Evolutionary conservation across 37 sponge, comb jelly and placozoan species (phyloP), one percentile per base, ranked within the genome.

Genomic region (Theonella swinhoei): DNA sequence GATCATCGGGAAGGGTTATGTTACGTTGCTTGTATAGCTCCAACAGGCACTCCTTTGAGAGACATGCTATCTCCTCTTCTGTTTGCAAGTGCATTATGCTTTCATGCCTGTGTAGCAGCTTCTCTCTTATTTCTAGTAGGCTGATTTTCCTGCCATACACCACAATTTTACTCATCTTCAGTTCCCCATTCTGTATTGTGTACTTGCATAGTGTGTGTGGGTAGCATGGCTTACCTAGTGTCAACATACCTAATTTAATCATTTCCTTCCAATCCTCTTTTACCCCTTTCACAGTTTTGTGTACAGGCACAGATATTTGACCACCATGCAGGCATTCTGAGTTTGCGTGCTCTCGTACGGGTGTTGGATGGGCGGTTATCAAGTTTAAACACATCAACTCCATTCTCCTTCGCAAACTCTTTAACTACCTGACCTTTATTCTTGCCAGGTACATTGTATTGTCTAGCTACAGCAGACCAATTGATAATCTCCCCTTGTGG

Each of bases 111-210:
- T 66, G 54, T 22, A 84, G 61, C 20, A 84, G 42, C 19, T 85
- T 74, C 61, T 77, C 17, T 60, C 85, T n/a, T 23, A 84, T n/a
- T 25, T 84, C 84, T 19, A 75, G 38, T 34, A 84, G 76, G 25
- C 75, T 64, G 25, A 84, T 74, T 37, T 85, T 85, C 42, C 78
- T 62, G 5, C 85, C 78, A 59, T 76, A 71, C 28, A 82, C 63
- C 39, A 62, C 62, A 35, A n/a, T 82, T 36, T 82, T 28, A 22
- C 32, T 54, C 34, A 24, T 22, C 42, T 54, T 19, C 39, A 82
- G 24, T 72, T 63, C 29, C 29, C 82, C 82, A 23, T 82, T 40
- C 26, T 72, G 28, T 42, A 72, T 59, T 72, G 28, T 31, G 42
- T 72, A 72, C 28, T 34, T 82, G n/a, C 36, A 3, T 24, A 82